Evolutionary conservation across 2,113 vertebrate genomes (phyloP), one percentile per base, ranked within the genome.

Genomic region (Sisor rabdophorus): DNA sequence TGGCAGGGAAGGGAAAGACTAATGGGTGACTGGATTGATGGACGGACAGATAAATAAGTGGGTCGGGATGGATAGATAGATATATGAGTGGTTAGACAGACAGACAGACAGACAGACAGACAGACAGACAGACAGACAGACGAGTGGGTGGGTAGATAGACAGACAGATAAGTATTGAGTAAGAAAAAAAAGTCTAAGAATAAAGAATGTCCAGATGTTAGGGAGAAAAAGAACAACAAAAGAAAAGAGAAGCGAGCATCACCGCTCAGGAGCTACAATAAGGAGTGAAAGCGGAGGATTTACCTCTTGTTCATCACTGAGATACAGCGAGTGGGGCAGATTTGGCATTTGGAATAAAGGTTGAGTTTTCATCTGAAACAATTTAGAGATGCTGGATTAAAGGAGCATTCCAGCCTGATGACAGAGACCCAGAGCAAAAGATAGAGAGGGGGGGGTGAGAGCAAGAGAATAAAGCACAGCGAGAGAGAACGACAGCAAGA

Each of bases 331-430:
- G 47, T 28, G 4, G 20, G 47, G 52, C 19, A 13, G 16, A 12
- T 20, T 28, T 20, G 47, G 47, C 47, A 52, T 69, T 48, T 26
- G 4, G 22, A 48, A 26, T 69, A 52, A 20, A 69, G 4, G 26
- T 30, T 30, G 44, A 30, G 47, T 11, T 52, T 69, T 69, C 47
- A 52, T 69, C 65, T 69, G 65, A 69, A 69, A 52, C 48, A 20
- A 26, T 69, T 69, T 69, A 69, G 65, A 69, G 65, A 69, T 69
- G 65, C 65, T 69, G 65, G 65, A 69, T 69, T 69, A 69, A 52
- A 69, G 48, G 9, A 69, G 47, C 65, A 69, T 69, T 69, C 65
- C 65, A 69, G 65, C 28, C 65, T 30, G 47, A 69, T 52, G 64
- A 67, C 64, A 19, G 44, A 28, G 11, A 47, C 22, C 17, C 15